Base-by-base conservation (phyloP, 2,113 vertebrate species). In the Gadus chalcogrammus region DNA sequence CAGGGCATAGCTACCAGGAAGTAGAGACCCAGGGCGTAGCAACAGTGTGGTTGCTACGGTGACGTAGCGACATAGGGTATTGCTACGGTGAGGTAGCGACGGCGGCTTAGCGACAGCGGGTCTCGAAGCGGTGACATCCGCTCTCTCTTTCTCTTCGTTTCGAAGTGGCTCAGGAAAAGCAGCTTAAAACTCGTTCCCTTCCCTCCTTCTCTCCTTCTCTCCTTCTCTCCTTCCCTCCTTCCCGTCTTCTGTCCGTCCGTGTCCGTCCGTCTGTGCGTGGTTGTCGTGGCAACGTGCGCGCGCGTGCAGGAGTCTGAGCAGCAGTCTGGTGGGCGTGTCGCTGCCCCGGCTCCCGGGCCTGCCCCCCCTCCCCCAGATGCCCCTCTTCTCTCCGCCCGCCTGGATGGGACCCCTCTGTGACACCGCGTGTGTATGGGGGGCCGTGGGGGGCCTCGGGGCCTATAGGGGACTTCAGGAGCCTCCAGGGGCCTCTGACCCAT, bases 331-430 rank as follows among this genome's bases (percentile, higher is more conserved):
- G 75, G 96, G 93, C 88, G 93, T 98, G 92, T 94, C 95, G 91
- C 95, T 99, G 90, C 96, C 94, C 92, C 98, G 96, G 94, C 95
- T 98, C 87, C 93, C 97, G 91, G 95, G 92, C 91, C 94, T 98
- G 90, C 93, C 95, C 88, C 90, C 94, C 76, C 93, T 98, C 91
- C 97, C 94, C 73, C 95, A 96, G 93, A 95, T 99, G 89, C 97
- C 97, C 93, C 96, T 87, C 89, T 93, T 99, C 94, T 94, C 95
- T 64, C 89, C 94, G 69, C 94, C 96, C 77, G 92, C 95, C 78
- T 98, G 97, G 97, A 98, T 98, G 94, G 91, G 95, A 87, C 93
- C 96, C 77, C 90, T 97, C 89, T 95, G 92, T 92, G 95, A 98
- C 67, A 96, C 92, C 95, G 97, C 93, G 94, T 99, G 95, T 93